Evolutionary conservation across 2,797 vertebrate species (phyloP).

Genomic region (Clarias fuscus): DNA sequence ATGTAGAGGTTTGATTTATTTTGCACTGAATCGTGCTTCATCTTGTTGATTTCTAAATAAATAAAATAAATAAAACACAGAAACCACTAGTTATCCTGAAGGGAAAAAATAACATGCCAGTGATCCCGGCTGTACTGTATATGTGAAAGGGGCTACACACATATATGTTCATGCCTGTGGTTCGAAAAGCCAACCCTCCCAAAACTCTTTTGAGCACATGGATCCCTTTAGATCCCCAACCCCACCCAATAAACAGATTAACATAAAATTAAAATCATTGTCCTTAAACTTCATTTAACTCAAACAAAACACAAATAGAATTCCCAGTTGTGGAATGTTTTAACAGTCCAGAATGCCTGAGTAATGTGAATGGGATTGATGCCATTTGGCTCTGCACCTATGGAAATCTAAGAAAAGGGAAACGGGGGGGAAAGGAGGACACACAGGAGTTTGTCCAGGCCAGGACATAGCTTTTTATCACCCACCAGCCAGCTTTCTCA

Average conservation of each 20-base stretch:
- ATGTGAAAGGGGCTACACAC: background rate
- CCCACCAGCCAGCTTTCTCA: slow-evolving; percentile 4
- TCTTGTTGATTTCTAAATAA: slow-evolving; percentile 4
- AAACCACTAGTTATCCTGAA: background rate
- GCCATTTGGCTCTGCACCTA: slow-evolving; percentile 14
- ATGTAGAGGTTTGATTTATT: background rate
- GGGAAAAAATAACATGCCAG: slow-evolving; percentile 3
- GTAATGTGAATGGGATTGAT: slow-evolving; percentile 27
- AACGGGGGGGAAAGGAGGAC: background rate
- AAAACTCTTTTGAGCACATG: slow-evolving; percentile 16
- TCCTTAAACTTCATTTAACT: background rate
- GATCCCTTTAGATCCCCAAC: slow-evolving; percentile 5
- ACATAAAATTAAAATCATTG: slow-evolving; percentile 15
- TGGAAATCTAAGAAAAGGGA: background rate
- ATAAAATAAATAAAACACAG: background rate
- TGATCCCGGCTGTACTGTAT: slow-evolving; percentile 4
- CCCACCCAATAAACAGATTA: slow-evolving; percentile 2
- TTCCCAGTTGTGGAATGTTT: slow-evolving; percentile 46
- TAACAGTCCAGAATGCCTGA: slow-evolving; percentile 31
- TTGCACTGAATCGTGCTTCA: background rate
- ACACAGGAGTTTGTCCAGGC: background rate
- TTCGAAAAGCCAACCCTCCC: background rate
- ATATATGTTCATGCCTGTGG: slow-evolving; percentile 1
- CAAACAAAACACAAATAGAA: slow-evolving; percentile 17
- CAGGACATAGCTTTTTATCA: slow-evolving; percentile 18